Percentiles rank a stretch among this genome's conserved stretches.
These are phyloP conservation scores for Laupala kohalensis DNA, from an alignment of 1,140 invertebrate genomes.

Conservation along the genomic window DNA sequence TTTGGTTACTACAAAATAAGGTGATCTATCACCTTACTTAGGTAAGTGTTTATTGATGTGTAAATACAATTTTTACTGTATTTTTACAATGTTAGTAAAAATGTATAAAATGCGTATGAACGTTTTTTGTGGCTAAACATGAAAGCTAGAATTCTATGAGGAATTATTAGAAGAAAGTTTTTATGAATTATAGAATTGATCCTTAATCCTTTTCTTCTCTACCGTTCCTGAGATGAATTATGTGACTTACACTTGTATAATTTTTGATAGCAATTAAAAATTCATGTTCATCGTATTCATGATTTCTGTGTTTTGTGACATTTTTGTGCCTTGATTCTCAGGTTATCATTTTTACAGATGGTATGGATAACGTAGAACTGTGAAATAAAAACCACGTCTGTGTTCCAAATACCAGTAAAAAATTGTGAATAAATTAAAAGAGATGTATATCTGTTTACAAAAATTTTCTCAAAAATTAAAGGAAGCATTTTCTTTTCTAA, in stretches of 20 bases:
- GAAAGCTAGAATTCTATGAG: neutral
- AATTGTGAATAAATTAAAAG: neutral
- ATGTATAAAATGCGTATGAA: neutral
- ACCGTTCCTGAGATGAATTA: too few relatives aligned
- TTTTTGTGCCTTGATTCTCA: neutral
- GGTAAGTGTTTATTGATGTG: neutral
- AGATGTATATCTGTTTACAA: neutral
- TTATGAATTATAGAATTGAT: neutral
- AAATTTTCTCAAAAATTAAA: neutral
- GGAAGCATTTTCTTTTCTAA: neutral
- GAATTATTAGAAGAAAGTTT: neutral
- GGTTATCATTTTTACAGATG: neutral
- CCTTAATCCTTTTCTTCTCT: neutral
- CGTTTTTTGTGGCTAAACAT: neutral
- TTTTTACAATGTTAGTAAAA: neutral
- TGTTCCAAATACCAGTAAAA: neutral
- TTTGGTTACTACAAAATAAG: neutral
- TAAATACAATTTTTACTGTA: neutral
- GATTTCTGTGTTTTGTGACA: neutral
- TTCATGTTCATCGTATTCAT: too few relatives aligned
- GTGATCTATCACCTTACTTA: neutral
- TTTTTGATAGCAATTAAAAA: neutral
- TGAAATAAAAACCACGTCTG: neutral
- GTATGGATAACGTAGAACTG: neutral
- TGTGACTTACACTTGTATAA: neutral